These are phyloP conservation scores for Sebastes glaucus DNA, from an alignment of 2,797 vertebrate species.

Conservation along the genomic window DNA sequence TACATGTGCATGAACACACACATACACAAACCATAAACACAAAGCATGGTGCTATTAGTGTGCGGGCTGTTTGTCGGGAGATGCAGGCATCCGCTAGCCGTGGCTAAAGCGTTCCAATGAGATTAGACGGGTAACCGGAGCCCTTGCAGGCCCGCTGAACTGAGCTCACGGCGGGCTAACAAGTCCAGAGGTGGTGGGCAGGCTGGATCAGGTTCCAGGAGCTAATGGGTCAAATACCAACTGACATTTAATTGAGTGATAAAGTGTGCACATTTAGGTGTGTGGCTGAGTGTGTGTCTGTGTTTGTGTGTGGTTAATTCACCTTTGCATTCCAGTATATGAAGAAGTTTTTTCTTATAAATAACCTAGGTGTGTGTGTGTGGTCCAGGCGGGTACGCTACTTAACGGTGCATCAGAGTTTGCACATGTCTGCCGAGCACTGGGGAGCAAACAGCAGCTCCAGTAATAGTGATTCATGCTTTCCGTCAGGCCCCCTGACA, in stretches of 20 bases:
- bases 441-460: conserved; percentile 73
- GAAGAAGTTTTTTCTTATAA: neutral
- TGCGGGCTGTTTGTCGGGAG: conserved; percentile 87
- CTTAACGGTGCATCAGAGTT: conserved; percentile 58
- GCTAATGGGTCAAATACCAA: conserved; percentile 83
- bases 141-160: conserved; percentile 83
- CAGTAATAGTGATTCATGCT: conserved; percentile 88
- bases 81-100: conserved; percentile 89
- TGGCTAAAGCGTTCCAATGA: conserved; percentile 87
- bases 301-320: conserved; percentile 34
- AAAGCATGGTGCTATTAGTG: conserved; percentile 78
- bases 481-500: conserved; percentile 85
- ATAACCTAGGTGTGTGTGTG: conserved; percentile 8
- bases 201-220: conserved; percentile 82
- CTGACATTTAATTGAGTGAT: conserved; percentile 79
- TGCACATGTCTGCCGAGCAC: conserved; percentile 55
- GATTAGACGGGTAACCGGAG: conserved; percentile 92
- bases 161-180: conserved; percentile 87
- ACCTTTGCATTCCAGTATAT: conserved; percentile 22
- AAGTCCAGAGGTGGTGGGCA: conserved; percentile 74
- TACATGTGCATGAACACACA: conserved; percentile 19
- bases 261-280: conserved; percentile 57
- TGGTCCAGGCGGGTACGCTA: conserved; percentile 4
- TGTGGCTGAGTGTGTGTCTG: neutral
- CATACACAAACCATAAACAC: conserved; percentile 57